Percentiles rank a stretch among this genome's conserved stretches.
Conservation (phyloP, 2,888 invertebrate species). For the Rhingia campestris region DNA sequence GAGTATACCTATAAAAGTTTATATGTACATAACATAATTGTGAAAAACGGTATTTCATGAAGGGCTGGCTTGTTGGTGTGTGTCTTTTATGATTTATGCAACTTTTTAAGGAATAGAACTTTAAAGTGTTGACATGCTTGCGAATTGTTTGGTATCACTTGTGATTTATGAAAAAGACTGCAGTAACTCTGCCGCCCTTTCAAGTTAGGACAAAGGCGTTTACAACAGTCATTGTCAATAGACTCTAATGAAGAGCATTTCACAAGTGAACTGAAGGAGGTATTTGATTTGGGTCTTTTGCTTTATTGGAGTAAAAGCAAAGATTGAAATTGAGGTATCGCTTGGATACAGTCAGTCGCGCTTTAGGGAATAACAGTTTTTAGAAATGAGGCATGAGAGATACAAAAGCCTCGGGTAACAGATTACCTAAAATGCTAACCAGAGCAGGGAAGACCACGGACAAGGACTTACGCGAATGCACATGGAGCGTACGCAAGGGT, state of each 20-base stretch:
- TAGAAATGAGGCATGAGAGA: no score
- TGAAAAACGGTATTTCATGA: not conserved
- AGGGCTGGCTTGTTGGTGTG: not conserved
- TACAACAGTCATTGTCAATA: not conserved
- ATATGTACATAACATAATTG: not conserved
- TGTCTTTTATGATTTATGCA: conserved; percentile 16
- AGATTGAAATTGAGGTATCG: no score
- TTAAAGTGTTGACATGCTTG: conserved; percentile 53
- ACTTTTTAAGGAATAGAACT: conserved; percentile 40
- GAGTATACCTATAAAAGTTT: conserved; percentile 27
- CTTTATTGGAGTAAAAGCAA: not conserved
- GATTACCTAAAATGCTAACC: no score
- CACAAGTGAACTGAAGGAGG: not conserved
- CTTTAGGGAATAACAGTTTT: no score
- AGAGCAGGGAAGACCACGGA: no score
- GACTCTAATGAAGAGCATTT: no score
- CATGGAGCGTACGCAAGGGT: no score
- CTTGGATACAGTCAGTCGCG: no score
- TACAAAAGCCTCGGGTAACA: no score
- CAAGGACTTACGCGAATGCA: no score
- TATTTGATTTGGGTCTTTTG: not conserved
- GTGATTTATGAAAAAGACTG: conserved; percentile 23
- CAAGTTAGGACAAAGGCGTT: not conserved
- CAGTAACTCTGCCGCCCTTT: not conserved
- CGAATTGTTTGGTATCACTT: conserved; percentile 43